Conservation (phyloP, 2,888 invertebrate species). For the Nephrotoma flavescens region DNA sequence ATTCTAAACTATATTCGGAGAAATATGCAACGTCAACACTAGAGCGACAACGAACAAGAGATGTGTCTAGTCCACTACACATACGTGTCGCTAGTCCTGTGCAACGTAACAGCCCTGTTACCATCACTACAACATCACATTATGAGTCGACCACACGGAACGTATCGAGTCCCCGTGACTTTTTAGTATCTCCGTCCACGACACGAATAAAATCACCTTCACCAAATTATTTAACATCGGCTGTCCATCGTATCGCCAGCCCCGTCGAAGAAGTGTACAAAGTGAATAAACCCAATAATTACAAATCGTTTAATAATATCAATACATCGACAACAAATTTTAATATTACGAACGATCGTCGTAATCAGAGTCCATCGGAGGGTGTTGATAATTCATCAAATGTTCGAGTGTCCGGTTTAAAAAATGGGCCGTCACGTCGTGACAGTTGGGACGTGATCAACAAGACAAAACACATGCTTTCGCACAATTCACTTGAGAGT, state of each 20-base stretch:
- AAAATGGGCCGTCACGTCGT: slow-evolving; percentile 41
- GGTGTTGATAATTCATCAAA: slow-evolving; percentile 40
- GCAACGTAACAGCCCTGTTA: slow-evolving; percentile 27
- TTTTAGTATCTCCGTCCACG: slow-evolving; percentile 25
- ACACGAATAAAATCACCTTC: slow-evolving; percentile 32
- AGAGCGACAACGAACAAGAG: slow-evolving; percentile 12
- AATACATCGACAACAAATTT: not conserved
- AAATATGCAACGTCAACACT: slow-evolving; percentile 10
- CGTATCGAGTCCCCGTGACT: slow-evolving; percentile 26
- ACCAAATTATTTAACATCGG: slow-evolving; percentile 38
- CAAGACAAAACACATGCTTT: slow-evolving; percentile 61
- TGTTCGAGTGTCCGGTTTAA: slow-evolving; percentile 42
- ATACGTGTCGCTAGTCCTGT: slow-evolving; percentile 26
- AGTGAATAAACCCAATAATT: not conserved
- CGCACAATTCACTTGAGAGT: slow-evolving; percentile 53
- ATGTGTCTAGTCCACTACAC: slow-evolving; percentile 23
- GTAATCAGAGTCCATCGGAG: slow-evolving; percentile 29
- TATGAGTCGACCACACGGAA: slow-evolving; percentile 26
- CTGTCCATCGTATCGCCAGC: slow-evolving; percentile 30
- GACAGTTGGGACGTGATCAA: slow-evolving; percentile 75
- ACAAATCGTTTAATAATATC: not conserved
- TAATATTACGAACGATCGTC: not conserved
- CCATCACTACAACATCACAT: slow-evolving; percentile 29
- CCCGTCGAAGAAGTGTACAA: slow-evolving; percentile 16
- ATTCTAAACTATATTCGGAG: slow-evolving; percentile 13